Evolutionary conservation across 2,888 invertebrate genomes (phyloP).

Genomic region (Pseudoips prasinana): DNA sequence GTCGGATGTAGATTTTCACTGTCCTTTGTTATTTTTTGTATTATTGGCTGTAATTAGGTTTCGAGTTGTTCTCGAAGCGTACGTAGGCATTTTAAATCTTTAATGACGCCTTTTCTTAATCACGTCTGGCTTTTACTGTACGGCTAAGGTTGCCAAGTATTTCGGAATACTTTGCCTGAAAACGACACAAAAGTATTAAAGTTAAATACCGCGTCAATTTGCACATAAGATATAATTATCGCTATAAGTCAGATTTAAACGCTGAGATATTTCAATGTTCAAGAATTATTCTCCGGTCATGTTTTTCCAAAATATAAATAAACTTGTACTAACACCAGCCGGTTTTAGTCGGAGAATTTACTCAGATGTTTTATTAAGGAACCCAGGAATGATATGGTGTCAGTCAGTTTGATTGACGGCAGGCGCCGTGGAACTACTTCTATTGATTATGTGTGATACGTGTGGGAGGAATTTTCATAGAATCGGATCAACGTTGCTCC

Average conservation of each 20-base stretch:
- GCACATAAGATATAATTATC: too few species aligned
- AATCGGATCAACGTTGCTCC: conserved; percentile 27
- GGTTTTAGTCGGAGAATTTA: conserved; percentile 36
- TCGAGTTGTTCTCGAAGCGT: not conserved
- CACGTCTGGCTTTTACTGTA: too few species aligned
- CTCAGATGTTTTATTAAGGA: conserved; percentile 50
- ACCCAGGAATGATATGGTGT: conserved; percentile 55
- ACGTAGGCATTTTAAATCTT: not conserved
- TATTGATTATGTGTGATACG: conserved; percentile 36
- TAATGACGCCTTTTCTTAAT: not conserved
- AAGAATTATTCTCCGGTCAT: conserved; percentile 22
- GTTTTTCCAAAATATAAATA: conserved; percentile 38
- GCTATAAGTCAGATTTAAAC: too few species aligned
- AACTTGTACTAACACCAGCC: conserved; percentile 32
- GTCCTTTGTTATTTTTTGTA: conserved; percentile 8
- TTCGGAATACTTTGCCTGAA: too few species aligned
- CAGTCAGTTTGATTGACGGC: conserved; percentile 64
- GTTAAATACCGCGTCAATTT: too few species aligned
- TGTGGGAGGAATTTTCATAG: conserved; percentile 35
- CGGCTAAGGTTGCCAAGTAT: too few species aligned
- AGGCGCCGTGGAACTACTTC: conserved; percentile 46
- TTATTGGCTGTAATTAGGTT: not conserved
- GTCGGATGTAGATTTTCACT: conserved; percentile 11
- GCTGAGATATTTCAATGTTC: too few species aligned
- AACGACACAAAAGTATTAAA: too few species aligned